Percentiles rank a stretch among this genome's conserved stretches.
Conservation (phyloP, 1,140 invertebrate species). For the Rhizoglyphus robini region DNA sequence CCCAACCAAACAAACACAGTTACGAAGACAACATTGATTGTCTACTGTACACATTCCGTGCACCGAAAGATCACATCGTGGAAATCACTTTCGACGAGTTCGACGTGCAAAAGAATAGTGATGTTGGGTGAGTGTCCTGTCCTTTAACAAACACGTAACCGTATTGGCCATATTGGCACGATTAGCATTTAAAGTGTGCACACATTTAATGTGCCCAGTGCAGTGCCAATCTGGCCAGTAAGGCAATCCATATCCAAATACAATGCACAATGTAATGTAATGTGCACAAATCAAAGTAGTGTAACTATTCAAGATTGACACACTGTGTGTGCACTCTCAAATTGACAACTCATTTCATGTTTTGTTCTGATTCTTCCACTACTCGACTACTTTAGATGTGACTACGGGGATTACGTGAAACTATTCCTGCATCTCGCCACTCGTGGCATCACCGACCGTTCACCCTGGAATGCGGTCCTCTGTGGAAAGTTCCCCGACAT, state of each 20-base stretch:
- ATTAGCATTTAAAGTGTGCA: neutral
- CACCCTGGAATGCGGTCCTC: constrained; percentile 54
- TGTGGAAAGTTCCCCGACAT: constrained; percentile 54
- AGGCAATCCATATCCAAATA: too few species aligned
- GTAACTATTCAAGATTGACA: neutral
- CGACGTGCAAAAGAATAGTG: constrained; percentile 40
- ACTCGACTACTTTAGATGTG: constrained; percentile 43
- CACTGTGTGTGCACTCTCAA: too few species aligned
- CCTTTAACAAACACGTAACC: neutral
- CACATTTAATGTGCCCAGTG: too few species aligned
- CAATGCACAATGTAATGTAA: too few species aligned
- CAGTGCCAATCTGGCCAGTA: too few species aligned
- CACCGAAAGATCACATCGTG: constrained; percentile 57
- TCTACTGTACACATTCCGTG: constrained; percentile 69
- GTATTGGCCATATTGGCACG: neutral
- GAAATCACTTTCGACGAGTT: constrained; percentile 66
- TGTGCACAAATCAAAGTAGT: neutral
- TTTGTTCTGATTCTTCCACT: constrained; percentile 13
- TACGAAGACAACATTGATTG: constrained; percentile 62
- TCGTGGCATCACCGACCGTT: constrained; percentile 57
- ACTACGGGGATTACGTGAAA: constrained; percentile 58
- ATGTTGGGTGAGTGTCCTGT: constrained; percentile 1
- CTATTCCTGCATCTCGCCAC: constrained; percentile 55
- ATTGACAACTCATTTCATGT: neutral
- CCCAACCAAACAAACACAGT: neutral